phyloP scores from a whole-genome alignment of 1,140 invertebrate genomes.

The Cotesia typhae region DNA sequence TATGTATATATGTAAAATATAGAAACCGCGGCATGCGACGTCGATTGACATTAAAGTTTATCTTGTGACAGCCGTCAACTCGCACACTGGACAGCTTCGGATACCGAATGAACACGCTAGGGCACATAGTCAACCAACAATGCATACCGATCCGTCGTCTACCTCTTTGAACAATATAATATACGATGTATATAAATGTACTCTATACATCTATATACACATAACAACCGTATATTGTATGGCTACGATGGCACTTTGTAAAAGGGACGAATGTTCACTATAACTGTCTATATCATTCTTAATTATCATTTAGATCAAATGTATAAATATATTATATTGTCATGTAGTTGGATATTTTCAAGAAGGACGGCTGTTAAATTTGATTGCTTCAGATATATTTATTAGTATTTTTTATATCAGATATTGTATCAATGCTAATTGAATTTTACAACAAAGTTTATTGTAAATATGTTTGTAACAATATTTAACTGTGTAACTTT shows the following conservation, averaged over 20 bases:
- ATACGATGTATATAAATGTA: constrained; percentile 22
- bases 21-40: constrained; percentile 1
- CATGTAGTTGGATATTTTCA: too few relatives aligned
- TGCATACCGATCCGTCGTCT: constrained; percentile 44
- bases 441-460: too few relatives aligned
- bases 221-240: neutral
- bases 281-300: neutral
- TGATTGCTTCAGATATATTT: too few relatives aligned
- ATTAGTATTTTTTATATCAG: too few relatives aligned
- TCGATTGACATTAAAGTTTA: constrained; percentile 48
- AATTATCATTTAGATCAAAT: too few relatives aligned
- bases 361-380: too few relatives aligned
- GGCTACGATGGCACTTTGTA: constrained; percentile 18
- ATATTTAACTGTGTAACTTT: too few relatives aligned
- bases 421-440: too few relatives aligned
- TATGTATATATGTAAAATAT: constrained; percentile 3
- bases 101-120: constrained; percentile 37
- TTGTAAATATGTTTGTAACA: too few relatives aligned
- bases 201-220: too few relatives aligned
- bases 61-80: constrained; percentile 46
- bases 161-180: constrained; percentile 43
- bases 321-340: too few relatives aligned
- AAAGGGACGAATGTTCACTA: constrained; percentile 31
- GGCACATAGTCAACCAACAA: constrained; percentile 42
- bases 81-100: constrained; percentile 40